Evolutionary conservation across 2,888 invertebrate species (phyloP).

Genomic region (Dioctria linearis): DNA sequence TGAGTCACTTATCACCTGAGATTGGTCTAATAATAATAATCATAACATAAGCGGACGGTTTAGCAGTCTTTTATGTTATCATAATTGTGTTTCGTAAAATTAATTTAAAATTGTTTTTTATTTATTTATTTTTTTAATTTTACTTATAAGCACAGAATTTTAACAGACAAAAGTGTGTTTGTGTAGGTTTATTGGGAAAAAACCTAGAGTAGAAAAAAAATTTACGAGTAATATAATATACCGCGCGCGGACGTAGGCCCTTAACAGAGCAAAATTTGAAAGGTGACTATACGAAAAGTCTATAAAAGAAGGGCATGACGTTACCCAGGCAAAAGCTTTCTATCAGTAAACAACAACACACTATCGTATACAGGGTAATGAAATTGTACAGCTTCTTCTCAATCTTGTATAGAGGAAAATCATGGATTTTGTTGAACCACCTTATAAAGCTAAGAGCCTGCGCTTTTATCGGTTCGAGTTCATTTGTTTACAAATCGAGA

Average conservation of each 20-base stretch:
- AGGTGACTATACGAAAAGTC: conserved; percentile 12
- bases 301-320: neutral
- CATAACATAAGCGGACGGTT: conserved; percentile 39
- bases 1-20: conserved; percentile 12
- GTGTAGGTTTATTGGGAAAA: neutral
- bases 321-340: conserved; percentile 41
- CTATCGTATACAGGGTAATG: too few species aligned
- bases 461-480: too few species aligned
- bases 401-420: too few species aligned
- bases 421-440: too few species aligned
- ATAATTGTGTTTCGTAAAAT: too few species aligned
- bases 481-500: too few species aligned
- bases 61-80: too few species aligned
- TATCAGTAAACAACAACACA: too few species aligned
- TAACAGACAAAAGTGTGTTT: too few species aligned
- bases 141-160: neutral
- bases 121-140: neutral
- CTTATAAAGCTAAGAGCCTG: too few species aligned
- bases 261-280: conserved; percentile 24
- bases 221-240: neutral
- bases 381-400: too few species aligned
- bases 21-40: neutral
- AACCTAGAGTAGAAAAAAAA: conserved; percentile 9
- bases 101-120: neutral
- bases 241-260: neutral